A percentile compares a stretch with the other conserved stretches of the same genome.
Evolutionary conservation across 2,113 vertebrate genomes (phyloP).

Genomic region (Python bivittatus): DNA sequence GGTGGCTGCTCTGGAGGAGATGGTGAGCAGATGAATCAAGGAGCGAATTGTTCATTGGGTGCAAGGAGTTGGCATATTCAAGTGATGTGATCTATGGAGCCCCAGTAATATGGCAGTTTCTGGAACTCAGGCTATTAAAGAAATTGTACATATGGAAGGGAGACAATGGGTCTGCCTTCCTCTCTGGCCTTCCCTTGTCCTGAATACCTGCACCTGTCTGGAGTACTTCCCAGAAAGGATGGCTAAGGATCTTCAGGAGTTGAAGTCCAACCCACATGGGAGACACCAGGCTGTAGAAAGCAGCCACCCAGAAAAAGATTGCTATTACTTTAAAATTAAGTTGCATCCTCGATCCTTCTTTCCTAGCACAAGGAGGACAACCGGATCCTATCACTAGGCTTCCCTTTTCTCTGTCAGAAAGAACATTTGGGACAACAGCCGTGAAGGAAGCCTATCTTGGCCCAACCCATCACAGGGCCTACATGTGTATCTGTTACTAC

Average conservation of each 20-base stretch:
- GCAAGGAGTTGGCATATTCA: too few relatives aligned
- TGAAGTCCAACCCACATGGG: neutral
- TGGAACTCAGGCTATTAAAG: too few relatives aligned
- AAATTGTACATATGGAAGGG: too few relatives aligned
- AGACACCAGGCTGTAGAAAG: neutral
- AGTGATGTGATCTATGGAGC: too few relatives aligned
- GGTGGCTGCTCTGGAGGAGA: too few relatives aligned
- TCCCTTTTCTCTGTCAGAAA: neutral
- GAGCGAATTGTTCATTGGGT: too few relatives aligned
- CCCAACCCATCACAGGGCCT: neutral
- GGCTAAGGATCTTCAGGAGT: neutral
- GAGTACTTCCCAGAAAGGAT: neutral
- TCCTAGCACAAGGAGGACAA: neutral
- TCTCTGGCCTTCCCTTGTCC: neutral
- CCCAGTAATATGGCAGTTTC: too few relatives aligned
- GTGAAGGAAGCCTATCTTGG: neutral
- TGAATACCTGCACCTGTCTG: neutral
- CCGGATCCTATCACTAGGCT: too few relatives aligned
- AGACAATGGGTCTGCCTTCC: too few relatives aligned
- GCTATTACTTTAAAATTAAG: too few relatives aligned
- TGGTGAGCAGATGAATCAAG: too few relatives aligned
- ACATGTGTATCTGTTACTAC: too few relatives aligned
- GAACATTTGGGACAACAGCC: neutral
- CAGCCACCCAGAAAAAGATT: neutral
- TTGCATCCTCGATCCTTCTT: neutral